phyloP scores from a whole-genome alignment of 2,113 vertebrate genomes.

The Microtus pennsylvanicus region DNA sequence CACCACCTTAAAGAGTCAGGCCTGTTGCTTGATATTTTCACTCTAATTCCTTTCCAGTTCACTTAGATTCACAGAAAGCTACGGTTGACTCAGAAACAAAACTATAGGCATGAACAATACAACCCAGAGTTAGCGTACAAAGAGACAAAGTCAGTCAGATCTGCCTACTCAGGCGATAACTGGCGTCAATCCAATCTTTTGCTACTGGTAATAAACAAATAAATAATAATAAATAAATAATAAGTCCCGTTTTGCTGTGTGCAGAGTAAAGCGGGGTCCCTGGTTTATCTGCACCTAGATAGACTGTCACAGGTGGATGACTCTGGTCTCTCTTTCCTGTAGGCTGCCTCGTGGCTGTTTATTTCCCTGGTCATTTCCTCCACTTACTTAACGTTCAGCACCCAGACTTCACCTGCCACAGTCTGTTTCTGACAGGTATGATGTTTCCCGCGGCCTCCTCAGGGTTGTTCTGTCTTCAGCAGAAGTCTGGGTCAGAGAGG shows the following conservation, averaged over 20 bases:
- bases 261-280: not conserved
- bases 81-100: slow-evolving; percentile 43
- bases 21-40: slow-evolving; percentile 13
- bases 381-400: slow-evolving; percentile 95
- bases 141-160: not conserved
- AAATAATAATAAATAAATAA: not conserved
- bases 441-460: not conserved
- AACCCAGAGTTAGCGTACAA: not conserved
- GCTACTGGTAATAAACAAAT: not conserved
- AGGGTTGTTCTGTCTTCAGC: not conserved
- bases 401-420: slow-evolving; percentile 94
- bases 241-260: not conserved
- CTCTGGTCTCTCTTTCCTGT: slow-evolving; percentile 75
- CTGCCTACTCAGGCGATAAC: not conserved
- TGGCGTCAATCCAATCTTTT: not conserved
- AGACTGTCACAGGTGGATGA: not conserved
- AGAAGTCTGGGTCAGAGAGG: not conserved
- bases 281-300: not conserved
- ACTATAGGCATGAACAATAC: not conserved
- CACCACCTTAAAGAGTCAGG: slow-evolving; percentile 8
- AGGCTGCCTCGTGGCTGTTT: slow-evolving; percentile 94
- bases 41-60: slow-evolving; percentile 8
- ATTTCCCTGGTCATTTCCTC: slow-evolving; percentile 92
- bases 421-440: slow-evolving; percentile 94
- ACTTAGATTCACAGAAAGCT: slow-evolving; percentile 36